These are phyloP conservation scores for Microcebus tavaratra DNA, from an alignment of 2,113 vertebrate genomes.

Conservation along the genomic window DNA sequence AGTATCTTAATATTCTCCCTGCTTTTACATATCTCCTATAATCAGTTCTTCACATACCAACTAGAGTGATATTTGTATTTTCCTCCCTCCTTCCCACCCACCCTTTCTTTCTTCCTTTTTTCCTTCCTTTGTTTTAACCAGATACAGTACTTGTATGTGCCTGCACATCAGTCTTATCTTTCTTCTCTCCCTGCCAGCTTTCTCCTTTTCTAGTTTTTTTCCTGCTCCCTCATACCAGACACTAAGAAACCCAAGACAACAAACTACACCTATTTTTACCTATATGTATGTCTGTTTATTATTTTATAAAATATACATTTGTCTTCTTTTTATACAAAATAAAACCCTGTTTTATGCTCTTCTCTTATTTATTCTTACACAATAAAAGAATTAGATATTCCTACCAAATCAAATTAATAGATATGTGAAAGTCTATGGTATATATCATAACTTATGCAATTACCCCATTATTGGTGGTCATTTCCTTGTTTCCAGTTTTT, in stretches of 20 bases:
- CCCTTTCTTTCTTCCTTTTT: background rate
- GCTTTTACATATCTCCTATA: background rate
- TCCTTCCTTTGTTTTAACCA: background rate
- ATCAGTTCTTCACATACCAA: background rate
- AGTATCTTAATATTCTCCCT: background rate
- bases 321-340: background rate
- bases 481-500: background rate
- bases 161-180: background rate
- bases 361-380: background rate
- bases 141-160: background rate
- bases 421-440: background rate
- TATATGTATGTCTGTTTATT: background rate
- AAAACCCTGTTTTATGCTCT: background rate
- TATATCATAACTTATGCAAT: background rate
- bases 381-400: background rate
- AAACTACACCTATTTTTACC: background rate
- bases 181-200: rapidly evolving
- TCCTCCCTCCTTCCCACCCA: background rate
- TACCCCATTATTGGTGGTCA: background rate
- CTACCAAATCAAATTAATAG: background rate
- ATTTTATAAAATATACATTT: background rate
- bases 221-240: background rate
- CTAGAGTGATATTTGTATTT: background rate
- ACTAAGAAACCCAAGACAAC: background rate
- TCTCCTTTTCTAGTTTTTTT: background rate